Conservation (phyloP, 2,113 vertebrate species). For the Campylomormyrus numenius region DNA sequence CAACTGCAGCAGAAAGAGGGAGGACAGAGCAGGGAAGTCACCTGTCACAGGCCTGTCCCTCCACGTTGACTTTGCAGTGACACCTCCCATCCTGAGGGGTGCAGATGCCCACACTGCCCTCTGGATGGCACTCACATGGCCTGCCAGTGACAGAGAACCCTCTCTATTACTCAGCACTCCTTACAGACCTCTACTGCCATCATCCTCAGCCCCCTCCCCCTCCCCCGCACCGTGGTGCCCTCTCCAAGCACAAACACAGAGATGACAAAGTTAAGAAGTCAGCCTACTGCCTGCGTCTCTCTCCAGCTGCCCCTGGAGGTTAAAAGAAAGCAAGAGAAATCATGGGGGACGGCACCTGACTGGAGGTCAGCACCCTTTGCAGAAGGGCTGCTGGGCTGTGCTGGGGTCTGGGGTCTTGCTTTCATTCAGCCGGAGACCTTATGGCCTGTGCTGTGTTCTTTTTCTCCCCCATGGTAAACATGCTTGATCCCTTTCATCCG, state of each 20-base stretch:
- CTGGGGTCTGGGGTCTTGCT: background rate
- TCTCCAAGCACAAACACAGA: background rate
- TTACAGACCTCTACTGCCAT: background rate
- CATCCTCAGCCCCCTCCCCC: background rate
- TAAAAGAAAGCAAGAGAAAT: background rate
- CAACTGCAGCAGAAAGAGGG: background rate
- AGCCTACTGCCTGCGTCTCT: background rate
- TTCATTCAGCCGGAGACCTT: background rate
- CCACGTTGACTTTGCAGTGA: constrained; percentile 73
- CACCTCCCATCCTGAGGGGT: constrained; percentile 71
- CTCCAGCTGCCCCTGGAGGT: background rate
- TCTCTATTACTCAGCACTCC: background rate
- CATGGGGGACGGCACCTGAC: background rate
- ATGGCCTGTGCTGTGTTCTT: constrained; percentile 5
- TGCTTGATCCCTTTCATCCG: constrained; percentile 43
- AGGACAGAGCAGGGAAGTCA: constrained; percentile 11
- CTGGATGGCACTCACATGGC: constrained; percentile 66
- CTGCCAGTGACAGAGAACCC: constrained; percentile 45
- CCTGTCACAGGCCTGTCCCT: constrained; percentile 79
- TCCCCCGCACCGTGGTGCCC: background rate
- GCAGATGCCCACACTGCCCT: constrained; percentile 68
- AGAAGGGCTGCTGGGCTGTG: background rate
- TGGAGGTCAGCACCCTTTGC: background rate
- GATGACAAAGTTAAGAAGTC: background rate
- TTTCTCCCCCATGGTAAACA: background rate